Evolutionary conservation across 2,113 vertebrate genomes (phyloP), one percentile per base, ranked within the genome.

Genomic region (Colinus virginianus): DNA sequence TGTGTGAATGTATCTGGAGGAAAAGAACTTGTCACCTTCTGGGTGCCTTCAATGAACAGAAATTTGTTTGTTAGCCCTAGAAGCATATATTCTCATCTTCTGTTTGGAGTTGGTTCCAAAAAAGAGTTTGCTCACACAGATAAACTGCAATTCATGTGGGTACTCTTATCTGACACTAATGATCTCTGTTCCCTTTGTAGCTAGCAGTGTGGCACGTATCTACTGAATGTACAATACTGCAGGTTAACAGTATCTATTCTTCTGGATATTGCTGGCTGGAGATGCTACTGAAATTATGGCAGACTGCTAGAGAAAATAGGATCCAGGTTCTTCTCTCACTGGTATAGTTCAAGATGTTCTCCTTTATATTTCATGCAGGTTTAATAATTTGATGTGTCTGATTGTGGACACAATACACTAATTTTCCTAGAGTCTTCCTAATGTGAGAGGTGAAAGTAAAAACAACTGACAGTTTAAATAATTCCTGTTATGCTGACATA

Each of bases 31-130:
- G 71, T 95, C n/a, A 72, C 16, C 49, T 93, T 75, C 74, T 90
- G 63, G 25, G 67, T 94, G 13, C 30, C 62, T 43, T 92, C 68
- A 84, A 76, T 55, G 94, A 82, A 76, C 5, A 77, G 30, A 8
- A 46, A 77, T 93, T 79, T 94, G 36, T 78, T 59, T 76, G 62
- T 81, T 82, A 77, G 62, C 30, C 23, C 91, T 67, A 78, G 58
- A 77, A 51, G 59, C 53, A 34, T 42, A 22, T 42, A 88, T 82
- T 78, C 87, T 62, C 46, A 56, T 83, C 74, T 91, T 13, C 70
- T 78, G 7, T 89, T 95, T 95, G 77, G 83, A 83, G n/a, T 68
- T 25, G 21, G 22, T 3, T 87, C 22, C 59, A 87, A 94, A 82
- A 86, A 68, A 82, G 34, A 91, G 91, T 86, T 71, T 88, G 43